Evolutionary conservation across 2,888 invertebrate species (phyloP).

Genomic region (Nezara viridula): DNA sequence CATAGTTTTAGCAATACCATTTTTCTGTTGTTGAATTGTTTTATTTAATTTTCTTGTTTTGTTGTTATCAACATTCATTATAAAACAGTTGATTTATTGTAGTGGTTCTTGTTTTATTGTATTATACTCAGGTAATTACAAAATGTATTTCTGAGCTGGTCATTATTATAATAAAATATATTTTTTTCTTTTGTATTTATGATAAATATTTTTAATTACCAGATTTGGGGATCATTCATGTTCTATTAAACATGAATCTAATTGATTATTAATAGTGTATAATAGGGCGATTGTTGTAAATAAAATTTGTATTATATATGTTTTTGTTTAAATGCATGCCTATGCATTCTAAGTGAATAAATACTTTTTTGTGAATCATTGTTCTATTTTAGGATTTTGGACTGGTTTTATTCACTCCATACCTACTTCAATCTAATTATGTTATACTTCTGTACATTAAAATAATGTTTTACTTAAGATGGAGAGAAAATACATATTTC

Average conservation of each 20-base stretch:
- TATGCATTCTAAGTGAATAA: not conserved
- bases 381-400: not conserved
- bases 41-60: not conserved
- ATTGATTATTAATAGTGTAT: conserved; percentile 14
- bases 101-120: not conserved
- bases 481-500: not conserved
- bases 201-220: conserved; percentile 42
- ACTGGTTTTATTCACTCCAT: not conserved
- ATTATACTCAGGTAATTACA: conserved; percentile 30
- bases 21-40: conserved; percentile 25
- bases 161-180: conserved; percentile 9
- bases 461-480: not conserved
- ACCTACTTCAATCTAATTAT: not conserved
- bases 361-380: conserved; percentile 5
- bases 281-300: not conserved
- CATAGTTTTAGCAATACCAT: not conserved
- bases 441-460: not conserved
- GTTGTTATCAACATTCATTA: conserved; percentile 10
- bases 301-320: conserved; percentile 43
- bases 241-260: conserved; percentile 32
- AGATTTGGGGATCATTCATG: conserved; percentile 26
- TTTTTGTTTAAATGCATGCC: conserved; percentile 5
- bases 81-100: not conserved
- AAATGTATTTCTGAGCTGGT: conserved; percentile 37
- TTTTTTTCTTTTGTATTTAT: conserved; percentile 20